Evolutionary conservation across 2,797 vertebrate species (phyloP), one percentile per base, ranked within the genome.

Genomic region (Helostoma temminkii): DNA sequence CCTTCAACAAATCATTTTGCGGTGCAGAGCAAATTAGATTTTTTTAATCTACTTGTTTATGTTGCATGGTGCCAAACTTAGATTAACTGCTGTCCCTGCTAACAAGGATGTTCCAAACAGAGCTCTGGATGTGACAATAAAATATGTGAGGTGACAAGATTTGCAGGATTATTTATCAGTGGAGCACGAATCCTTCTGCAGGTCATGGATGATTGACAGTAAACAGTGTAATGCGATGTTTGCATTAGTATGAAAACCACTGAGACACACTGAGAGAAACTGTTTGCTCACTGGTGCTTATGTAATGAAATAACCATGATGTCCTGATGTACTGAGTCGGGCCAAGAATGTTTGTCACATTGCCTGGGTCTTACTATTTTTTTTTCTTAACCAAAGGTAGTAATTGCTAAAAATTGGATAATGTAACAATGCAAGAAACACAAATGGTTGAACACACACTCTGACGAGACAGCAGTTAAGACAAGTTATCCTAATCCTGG

Each of bases 21-120:
- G 0, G 56, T 32, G 65, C 62, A 71, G 6, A 39, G 77, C 52
- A 49, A 84, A 89, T 90, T 80, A 67, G 43, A 84, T 83, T 47
- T 75, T 45, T 69, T 46, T 37, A 42, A 81, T 81, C 49, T 71
- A 45, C 66, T 76, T 73, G 58, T 85, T 84, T 67, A 68, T 74
- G 59, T 59, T 59, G 47, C 59, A 28, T 10, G 0, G 24, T 66
- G 65, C 77, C 71, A 75, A 53, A 78, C 65, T 32, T 10, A 64
- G 76, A 85, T 87, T 59, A 77, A 74, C 70, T 49, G 57, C 76
- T 50, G 57, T 60, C 26, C 19, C 36, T 6, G 37, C 66, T 79
- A 76, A 84, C 48, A 62, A 67, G 74, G 50, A 19, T 15, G 41
- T 53, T 67, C 54, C 50, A 49, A 66, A 81, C 76, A 66, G 60